A percentile compares a stretch with the other conserved stretches of the same genome.
Conservation (phyloP, 2,888 invertebrate genomes). For the Nymphalis polychloros region DNA sequence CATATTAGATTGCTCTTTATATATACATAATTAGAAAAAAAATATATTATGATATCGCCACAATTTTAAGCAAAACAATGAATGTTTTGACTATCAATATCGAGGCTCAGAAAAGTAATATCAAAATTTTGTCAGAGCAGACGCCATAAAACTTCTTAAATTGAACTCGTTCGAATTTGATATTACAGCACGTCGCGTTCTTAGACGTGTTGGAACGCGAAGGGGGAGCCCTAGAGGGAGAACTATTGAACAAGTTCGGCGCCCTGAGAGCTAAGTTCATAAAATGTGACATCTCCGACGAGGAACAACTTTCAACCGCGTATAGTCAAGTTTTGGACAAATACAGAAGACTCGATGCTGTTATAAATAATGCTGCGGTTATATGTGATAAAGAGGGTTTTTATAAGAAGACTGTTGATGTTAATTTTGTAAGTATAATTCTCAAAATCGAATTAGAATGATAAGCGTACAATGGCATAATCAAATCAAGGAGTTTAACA, state of each 20-base stretch:
- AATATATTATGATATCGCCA: neutral
- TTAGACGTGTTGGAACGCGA: conserved; percentile 65
- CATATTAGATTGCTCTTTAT: too few relatives aligned
- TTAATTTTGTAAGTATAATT: conserved; percentile 67
- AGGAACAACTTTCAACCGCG: conserved; percentile 57
- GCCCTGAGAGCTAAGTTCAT: conserved; percentile 73
- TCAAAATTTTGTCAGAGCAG: conserved; percentile 23
- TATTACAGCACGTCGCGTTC: conserved; percentile 70
- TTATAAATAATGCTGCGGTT: conserved; percentile 69
- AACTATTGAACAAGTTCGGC: conserved; percentile 65
- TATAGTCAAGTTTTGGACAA: conserved; percentile 66
- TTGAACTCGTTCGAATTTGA: conserved; percentile 28
- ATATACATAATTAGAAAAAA: neutral
- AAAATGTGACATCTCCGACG: conserved; percentile 69
- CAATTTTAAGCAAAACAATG: neutral
- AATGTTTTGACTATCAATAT: conserved; percentile 3
- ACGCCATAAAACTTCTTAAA: conserved; percentile 29
- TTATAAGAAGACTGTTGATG: conserved; percentile 61
- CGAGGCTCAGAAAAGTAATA: conserved; percentile 20
- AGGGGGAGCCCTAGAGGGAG: conserved; percentile 59
- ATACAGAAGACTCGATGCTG: conserved; percentile 64
- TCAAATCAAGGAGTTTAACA: too few relatives aligned
- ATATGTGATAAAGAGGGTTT: conserved; percentile 50
- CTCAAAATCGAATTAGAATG: conserved; percentile 11
- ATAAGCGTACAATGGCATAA: neutral